Evolutionary conservation across 2,888 invertebrate genomes (phyloP), one percentile per base, ranked within the genome.

Genomic region (Formica aserva): DNA sequence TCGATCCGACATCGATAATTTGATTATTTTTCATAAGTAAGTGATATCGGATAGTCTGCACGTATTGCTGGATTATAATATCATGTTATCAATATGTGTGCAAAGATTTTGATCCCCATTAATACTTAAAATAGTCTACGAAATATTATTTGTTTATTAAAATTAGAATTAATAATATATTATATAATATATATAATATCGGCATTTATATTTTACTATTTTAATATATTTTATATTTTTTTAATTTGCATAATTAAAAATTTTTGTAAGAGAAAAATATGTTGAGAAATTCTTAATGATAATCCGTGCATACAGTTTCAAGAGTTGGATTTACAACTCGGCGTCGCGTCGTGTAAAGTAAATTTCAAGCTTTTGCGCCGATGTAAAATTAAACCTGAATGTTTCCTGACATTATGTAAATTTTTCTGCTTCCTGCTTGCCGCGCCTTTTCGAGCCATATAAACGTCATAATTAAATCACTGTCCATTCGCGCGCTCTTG

Each of bases 391-490:
- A 71, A 78, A 8, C 13, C 35, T 26, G 55, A 77, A 67, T 66
- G 32, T 71, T 78, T 71, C 41, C 60, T 48, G 45, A 80, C 35
- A 60, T 80, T 71, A 80, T 60, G 45, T 26, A 80, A 62, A 80
- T 71, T 80, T 55, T 80, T 60, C 32, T 32, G 32, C 57, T 11
- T 22, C 45, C 72, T 41, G 32, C 38, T 35, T 45, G 35, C 22
- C 13, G 18, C 18, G 35, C 22, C 32, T 78, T 60, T 45, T 67
- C 32, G 6, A 52, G 48, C 13, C 52, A n/a, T 45, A 80, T 78
- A 78, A 78, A 69, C 38, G 78, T 69, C 29, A 60, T 78, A 80
- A 80, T 80, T 80, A 80, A 80, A 80, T 78, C 45, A 22, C 60
- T 48, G 45, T 45, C 18, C 72, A 69, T 26, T 52, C 52, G 55